Evolutionary conservation across 2,797 vertebrate genomes (phyloP).

Genomic region (Catostomus latipinnis): DNA sequence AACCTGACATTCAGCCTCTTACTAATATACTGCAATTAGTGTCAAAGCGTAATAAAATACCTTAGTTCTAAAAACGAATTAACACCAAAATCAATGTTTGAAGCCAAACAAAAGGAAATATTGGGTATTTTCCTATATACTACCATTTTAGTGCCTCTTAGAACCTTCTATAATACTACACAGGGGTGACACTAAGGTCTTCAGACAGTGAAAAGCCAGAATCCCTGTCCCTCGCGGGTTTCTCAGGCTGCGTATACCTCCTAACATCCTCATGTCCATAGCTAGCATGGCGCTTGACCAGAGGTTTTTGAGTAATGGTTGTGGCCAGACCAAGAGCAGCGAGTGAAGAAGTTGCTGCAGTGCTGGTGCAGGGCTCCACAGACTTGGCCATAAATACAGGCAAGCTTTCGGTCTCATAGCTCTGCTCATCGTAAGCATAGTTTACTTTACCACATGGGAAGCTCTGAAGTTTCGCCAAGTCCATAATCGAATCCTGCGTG

Average conservation of each 20-base stretch:
- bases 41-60: slow-evolving; percentile 27
- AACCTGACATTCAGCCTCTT: slow-evolving; percentile 7
- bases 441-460: slow-evolving; percentile 91
- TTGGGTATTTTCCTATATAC: slow-evolving; percentile 45
- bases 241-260: slow-evolving; percentile 81
- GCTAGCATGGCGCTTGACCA: slow-evolving; percentile 83
- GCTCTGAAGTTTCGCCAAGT: slow-evolving; percentile 86
- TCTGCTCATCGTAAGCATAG: slow-evolving; percentile 87
- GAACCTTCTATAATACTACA: slow-evolving; percentile 64
- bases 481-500: slow-evolving; percentile 65
- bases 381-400: slow-evolving; percentile 70
- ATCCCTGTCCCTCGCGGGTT: slow-evolving; percentile 84
- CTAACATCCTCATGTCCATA: slow-evolving; percentile 83
- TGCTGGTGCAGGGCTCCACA: slow-evolving; percentile 60
- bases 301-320: slow-evolving; percentile 72
- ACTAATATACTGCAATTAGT: neutral
- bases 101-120: slow-evolving; percentile 26
- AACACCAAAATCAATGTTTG: slow-evolving; percentile 18
- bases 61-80: neutral
- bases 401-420: slow-evolving; percentile 76
- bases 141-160: neutral
- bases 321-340: slow-evolving; percentile 60
- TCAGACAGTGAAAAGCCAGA: slow-evolving; percentile 91
- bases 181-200: slow-evolving; percentile 87
- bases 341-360: slow-evolving; percentile 59